Evolutionary conservation across 2,888 invertebrate species (phyloP), one percentile per base, ranked within the genome.

Genomic region (Cheilosia scutellata): DNA sequence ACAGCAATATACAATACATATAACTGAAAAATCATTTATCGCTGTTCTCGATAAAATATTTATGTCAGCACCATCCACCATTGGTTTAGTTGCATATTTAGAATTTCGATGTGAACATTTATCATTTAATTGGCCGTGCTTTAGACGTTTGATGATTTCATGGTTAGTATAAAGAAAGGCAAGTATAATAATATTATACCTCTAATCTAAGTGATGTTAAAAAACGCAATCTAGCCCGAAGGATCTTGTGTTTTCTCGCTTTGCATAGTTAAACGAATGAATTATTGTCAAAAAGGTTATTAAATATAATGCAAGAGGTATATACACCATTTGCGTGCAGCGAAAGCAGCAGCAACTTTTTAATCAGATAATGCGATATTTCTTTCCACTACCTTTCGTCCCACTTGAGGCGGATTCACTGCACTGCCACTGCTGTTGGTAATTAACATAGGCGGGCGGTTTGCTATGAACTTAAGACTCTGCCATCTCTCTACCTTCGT

Each of bases 401-500:
- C 53, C 44, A 60, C 44, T 62, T 53, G 58, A 51, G 65, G 44
- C 42, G 3, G 57, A 44, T 9, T 71, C 44, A 37, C 42, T n/a
- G 40, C 47, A 42, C 11, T 49, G 31, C 27, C 16, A 44, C 2
- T 11, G 37, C 31, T 33, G 71, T 25, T 31, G 63, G 80, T 87
- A 88, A 88, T 88, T 88, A 88, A 88, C 88, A 87, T 87, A 88
- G 82, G 72, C 82, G 86, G 71, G 75, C 63, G 71, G 60, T 76
- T 86, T 65, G 65, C 60, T 75, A 78, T 44, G 51, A 79, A 62
- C 76, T 79, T 76, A 53, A 70, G 62, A 68, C 49, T 65, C 57
- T 53, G 66, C 66, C 60, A 65, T 74, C 49, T 65, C 40, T 42
- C 5, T 71, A 42, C 62, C 70, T 70, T 51, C 9, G 42, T 60